Conservation (phyloP, 1,140 invertebrate genomes). For the Sitobion miscanthi region DNA sequence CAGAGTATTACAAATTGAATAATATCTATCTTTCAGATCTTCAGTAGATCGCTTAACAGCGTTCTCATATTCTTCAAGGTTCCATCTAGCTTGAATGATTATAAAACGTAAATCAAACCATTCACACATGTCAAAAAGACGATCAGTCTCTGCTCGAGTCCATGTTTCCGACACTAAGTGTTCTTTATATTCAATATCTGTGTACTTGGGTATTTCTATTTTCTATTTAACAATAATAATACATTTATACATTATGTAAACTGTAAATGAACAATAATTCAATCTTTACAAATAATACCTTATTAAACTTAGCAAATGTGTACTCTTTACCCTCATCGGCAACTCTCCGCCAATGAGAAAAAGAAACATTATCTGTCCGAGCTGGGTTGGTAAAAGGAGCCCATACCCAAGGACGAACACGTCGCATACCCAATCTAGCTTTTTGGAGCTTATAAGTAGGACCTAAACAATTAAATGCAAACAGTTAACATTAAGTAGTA, state of each 20-base stretch:
- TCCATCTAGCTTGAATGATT: constrained; percentile 92
- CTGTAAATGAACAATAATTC: not conserved
- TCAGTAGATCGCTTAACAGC: constrained; percentile 76
- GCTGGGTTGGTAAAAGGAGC: constrained; percentile 95
- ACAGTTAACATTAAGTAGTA: not conserved
- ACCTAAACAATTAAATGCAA: not conserved
- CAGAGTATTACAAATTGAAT: constrained; percentile 65
- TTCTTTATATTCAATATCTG: constrained; percentile 90
- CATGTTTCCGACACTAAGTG: constrained; percentile 85
- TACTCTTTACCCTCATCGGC: constrained; percentile 93
- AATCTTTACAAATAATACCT: constrained; percentile 66
- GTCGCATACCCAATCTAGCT: constrained; percentile 90
- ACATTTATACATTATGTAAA: not conserved
- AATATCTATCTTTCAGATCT: constrained; percentile 91
- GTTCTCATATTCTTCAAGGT: constrained; percentile 71
- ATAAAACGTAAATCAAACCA: constrained; percentile 93
- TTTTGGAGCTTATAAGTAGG: constrained; percentile 85
- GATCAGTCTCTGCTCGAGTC: constrained; percentile 93
- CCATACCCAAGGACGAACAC: constrained; percentile 94
- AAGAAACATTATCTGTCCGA: constrained; percentile 61
- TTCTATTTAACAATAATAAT: constrained; percentile 67
- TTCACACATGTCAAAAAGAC: constrained; percentile 90
- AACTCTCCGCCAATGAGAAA: constrained; percentile 88
- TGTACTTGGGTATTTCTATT: constrained; percentile 86
- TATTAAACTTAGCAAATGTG: constrained; percentile 97